Evolutionary conservation across 2,888 invertebrate genomes (phyloP).

Genomic region (Epicampocera succincta): DNA sequence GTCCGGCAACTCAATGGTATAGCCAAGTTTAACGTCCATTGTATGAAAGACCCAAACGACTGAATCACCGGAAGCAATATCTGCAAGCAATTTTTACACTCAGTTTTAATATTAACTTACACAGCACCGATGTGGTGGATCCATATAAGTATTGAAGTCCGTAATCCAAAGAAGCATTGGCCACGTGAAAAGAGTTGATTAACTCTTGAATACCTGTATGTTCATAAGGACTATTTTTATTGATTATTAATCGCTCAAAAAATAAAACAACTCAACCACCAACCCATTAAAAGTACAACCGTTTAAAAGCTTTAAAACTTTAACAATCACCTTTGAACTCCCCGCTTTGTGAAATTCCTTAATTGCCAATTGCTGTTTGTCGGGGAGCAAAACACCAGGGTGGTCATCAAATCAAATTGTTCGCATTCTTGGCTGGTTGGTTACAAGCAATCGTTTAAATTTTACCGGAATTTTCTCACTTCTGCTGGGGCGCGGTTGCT

Average conservation of each 20-base stretch:
- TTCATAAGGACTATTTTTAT: too few species aligned
- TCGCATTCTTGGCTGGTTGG: too few species aligned
- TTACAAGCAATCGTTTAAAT: too few species aligned
- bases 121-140: slow-evolving; percentile 84
- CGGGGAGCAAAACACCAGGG: too few species aligned
- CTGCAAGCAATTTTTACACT: slow-evolving; percentile 73
- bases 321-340: slow-evolving; percentile 67
- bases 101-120: slow-evolving; percentile 77
- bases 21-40: slow-evolving; percentile 82
- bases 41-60: slow-evolving; percentile 84
- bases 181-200: slow-evolving; percentile 83
- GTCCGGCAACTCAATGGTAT: slow-evolving; percentile 86
- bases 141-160: slow-evolving; percentile 83
- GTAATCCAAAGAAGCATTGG: slow-evolving; percentile 81
- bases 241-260: too few species aligned
- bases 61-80: slow-evolving; percentile 81
- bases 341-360: slow-evolving; percentile 77
- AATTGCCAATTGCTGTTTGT: slow-evolving; percentile 82
- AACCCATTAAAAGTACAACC: too few species aligned
- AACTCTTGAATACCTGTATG: slow-evolving; percentile 82
- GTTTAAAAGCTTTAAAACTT: not conserved
- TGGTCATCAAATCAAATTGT: too few species aligned
- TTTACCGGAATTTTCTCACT: too few species aligned
- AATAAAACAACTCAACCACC: too few species aligned
- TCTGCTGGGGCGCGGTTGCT: too few species aligned